Conservation (phyloP, 2,888 invertebrate genomes). For the Shargacucullia verbasci region DNA sequence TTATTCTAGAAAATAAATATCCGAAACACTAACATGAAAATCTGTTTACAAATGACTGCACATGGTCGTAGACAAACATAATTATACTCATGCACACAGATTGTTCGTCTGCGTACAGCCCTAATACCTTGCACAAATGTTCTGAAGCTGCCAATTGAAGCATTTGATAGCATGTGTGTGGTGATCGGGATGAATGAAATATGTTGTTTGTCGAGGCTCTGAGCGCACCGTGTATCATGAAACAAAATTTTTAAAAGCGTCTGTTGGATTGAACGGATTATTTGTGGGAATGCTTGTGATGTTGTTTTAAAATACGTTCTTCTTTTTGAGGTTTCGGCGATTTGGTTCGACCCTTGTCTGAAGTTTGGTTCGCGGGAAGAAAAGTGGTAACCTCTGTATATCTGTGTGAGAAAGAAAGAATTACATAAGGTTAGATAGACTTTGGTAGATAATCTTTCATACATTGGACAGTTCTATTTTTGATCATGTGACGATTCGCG, state of each 20-base stretch:
- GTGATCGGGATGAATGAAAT: constrained; percentile 17
- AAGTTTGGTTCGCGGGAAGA: no score
- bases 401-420: no score
- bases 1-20: neutral
- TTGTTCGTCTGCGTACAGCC: constrained; percentile 22
- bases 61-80: constrained; percentile 45
- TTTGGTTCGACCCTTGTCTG: no score
- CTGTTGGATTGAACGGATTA: no score
- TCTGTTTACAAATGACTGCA: constrained; percentile 21
- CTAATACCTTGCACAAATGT: constrained; percentile 37
- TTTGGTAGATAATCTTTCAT: no score
- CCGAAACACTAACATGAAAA: constrained; percentile 22
- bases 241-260: constrained; percentile 3
- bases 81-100: constrained; percentile 44
- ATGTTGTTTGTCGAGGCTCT: constrained; percentile 16
- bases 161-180: constrained; percentile 9
- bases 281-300: neutral
- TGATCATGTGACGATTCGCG: no score
- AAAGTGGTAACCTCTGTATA: no score
- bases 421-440: no score
- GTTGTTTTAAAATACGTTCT: no score
- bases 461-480: no score
- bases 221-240: neutral
- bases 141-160: neutral
- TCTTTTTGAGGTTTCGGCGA: no score